phyloP scores from a whole-genome alignment of 2,888 invertebrate genomes.

The Macaria liturata region DNA sequence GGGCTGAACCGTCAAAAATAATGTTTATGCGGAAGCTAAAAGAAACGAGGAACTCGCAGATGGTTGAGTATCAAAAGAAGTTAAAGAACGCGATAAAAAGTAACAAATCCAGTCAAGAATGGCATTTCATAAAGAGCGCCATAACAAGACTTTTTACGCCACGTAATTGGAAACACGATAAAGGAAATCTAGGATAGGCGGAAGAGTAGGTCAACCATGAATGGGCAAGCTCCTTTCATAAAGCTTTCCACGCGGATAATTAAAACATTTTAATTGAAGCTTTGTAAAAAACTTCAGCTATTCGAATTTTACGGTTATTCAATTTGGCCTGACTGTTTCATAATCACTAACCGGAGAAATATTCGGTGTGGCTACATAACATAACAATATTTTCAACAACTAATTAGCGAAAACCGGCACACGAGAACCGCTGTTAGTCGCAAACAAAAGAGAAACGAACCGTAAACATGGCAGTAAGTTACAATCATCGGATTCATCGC shows the following conservation, averaged over 20 bases:
- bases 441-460: constrained; percentile 38
- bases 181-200: constrained; percentile 23
- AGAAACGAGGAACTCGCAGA: constrained; percentile 5
- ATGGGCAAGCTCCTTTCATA: constrained; percentile 26
- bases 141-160: constrained; percentile 20
- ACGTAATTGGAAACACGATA: constrained; percentile 27
- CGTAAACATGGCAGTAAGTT: constrained; percentile 51
- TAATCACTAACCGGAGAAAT: constrained; percentile 14
- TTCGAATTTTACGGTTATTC: constrained; percentile 25
- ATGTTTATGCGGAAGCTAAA: constrained; percentile 4
- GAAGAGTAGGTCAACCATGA: constrained; percentile 27
- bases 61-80: constrained; percentile 9
- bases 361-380: constrained; percentile 8
- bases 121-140: constrained; percentile 16
- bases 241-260: constrained; percentile 29
- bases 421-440: constrained; percentile 20
- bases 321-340: constrained; percentile 22
- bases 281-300: constrained; percentile 23
- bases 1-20: too few species aligned
- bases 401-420: constrained; percentile 30
- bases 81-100: constrained; percentile 13
- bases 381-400: constrained; percentile 32
- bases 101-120: constrained; percentile 13
- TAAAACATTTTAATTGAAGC: constrained; percentile 34
- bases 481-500: constrained; percentile 58